Percentiles rank a stretch among this genome's conserved stretches.
phyloP scores from a whole-genome alignment of 1,140 invertebrate species.

The Philotrypesis tridentata region DNA sequence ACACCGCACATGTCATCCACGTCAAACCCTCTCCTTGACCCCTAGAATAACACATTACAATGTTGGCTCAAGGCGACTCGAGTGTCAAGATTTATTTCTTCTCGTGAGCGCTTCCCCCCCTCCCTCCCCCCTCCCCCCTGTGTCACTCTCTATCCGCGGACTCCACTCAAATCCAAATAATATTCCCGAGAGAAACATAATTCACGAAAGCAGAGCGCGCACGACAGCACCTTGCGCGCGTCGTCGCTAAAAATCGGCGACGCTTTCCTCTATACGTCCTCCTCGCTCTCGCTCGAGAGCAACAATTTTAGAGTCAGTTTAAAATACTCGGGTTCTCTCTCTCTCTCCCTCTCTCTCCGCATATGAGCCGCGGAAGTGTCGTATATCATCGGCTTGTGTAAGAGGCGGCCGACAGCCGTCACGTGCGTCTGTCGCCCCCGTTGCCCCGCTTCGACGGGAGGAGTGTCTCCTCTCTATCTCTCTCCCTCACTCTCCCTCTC shows the following conservation, averaged over 20 bases:
- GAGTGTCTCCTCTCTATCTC: too few relatives aligned
- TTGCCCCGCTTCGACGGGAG: too few relatives aligned
- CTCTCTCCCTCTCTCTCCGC: too few relatives aligned
- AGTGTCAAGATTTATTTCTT: conserved; percentile 5
- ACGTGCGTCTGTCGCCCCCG: conserved; percentile 45
- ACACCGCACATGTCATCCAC: not conserved
- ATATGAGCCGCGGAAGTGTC: conserved; percentile 32
- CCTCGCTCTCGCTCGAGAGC: not conserved
- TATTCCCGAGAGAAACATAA: not conserved
- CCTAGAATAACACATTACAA: conserved; percentile 13
- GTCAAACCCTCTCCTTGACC: too few relatives aligned
- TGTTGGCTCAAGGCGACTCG: not conserved
- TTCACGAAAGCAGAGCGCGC: not conserved
- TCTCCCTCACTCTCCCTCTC: not conserved
- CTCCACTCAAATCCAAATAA: not conserved
- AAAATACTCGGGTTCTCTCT: not conserved
- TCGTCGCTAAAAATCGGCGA: not conserved
- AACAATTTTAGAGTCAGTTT: conserved; percentile 3
- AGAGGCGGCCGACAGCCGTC: conserved; percentile 55
- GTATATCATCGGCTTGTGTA: conserved; percentile 54
- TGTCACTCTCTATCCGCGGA: too few relatives aligned
- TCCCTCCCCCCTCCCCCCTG: not conserved
- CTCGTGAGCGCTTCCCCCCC: not conserved
- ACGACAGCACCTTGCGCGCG: not conserved
- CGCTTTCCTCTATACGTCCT: not conserved